Evolutionary conservation across 2,888 invertebrate species (phyloP), one percentile per base, ranked within the genome.

Genomic region (Melinopterus prodromus): DNA sequence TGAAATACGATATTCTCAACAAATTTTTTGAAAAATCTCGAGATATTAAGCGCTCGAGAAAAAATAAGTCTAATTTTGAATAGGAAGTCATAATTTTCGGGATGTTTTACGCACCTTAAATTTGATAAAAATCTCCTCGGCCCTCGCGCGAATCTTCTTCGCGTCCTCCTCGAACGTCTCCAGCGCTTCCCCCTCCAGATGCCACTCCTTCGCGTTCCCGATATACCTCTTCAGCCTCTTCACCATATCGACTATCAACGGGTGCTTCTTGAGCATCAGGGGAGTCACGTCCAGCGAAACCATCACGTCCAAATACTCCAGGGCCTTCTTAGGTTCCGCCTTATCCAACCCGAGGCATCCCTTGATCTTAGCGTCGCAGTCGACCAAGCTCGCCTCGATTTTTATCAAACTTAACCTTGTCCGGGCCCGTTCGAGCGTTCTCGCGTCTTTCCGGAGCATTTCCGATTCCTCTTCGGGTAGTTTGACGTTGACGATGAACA

Each of bases 211-310:
- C 2, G 93, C 90, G 88, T 96, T 96, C 6, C 97, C 97, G 69
- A 96, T 93, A 88, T 97, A 97, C 53, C 53, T 53, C 53, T 71
- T 71, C 88, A 96, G 90, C 81, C 95, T 83, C 84, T 94, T 94
- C 77, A 96, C 92, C 0, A 96, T 96, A 85, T 95, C 94, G 74
- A 97, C 91, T 83, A 95, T 92, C 74, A 94, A 93, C 0, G 96
- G 94, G 90, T 96, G 95, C 84, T 96, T 96, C 79, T 95, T 92
- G 71, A 97, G 88, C 94, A 96, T 96, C 26, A 96, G 88, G 0
- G 94, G 93, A 81, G 93, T 94, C 26, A 95, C 87, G 6, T 93
- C 89, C 80, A 95, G 86, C 6, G 91, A 91, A 87, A 90, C 85
- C 84, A 91, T 89, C 12, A 88, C 92, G 71, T 95, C 93, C 83